Percentiles rank a stretch among this genome's conserved stretches.
Evolutionary conservation across 2,888 invertebrate species (phyloP).

Genomic region (Scelioninae gen. 2): DNA sequence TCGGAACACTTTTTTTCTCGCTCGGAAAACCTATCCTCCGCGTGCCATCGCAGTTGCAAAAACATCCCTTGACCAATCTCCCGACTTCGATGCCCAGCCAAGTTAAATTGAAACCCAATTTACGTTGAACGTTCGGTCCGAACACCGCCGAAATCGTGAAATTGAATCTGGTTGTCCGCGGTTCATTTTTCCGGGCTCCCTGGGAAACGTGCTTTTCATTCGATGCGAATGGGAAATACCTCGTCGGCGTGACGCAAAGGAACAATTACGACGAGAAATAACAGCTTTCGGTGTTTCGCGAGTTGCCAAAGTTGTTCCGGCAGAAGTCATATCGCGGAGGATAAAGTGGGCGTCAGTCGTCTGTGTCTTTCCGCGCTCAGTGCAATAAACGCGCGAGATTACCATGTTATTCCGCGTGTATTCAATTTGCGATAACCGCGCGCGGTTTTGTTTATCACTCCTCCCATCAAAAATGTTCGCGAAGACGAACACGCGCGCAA

Average conservation of each 20-base stretch:
- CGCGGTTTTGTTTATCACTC: not conserved
- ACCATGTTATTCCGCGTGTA: slow-evolving; percentile 8
- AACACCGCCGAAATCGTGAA: slow-evolving; percentile 21
- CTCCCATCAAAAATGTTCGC: not conserved
- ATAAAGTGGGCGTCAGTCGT: slow-evolving; percentile 55
- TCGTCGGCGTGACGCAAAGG: slow-evolving; percentile 56
- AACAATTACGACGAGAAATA: slow-evolving; percentile 65
- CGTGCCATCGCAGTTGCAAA: slow-evolving; percentile 9
- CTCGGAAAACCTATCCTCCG: not conserved
- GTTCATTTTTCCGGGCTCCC: slow-evolving; percentile 19
- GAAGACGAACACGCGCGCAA: not conserved
- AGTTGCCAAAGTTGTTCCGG: slow-evolving; percentile 55
- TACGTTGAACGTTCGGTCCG: not conserved
- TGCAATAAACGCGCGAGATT: slow-evolving; percentile 30
- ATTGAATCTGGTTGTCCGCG: slow-evolving; percentile 15
- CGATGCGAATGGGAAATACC: slow-evolving; percentile 49
- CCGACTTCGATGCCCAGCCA: slow-evolving; percentile 1
- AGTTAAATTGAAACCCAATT: slow-evolving; percentile 12
- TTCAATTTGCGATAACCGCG: slow-evolving; percentile 2
- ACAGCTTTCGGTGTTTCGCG: slow-evolving; percentile 62
- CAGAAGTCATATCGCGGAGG: slow-evolving; percentile 47
- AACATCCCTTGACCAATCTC: slow-evolving; percentile 1
- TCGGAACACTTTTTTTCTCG: slow-evolving; percentile 7
- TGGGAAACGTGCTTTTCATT: slow-evolving; percentile 29
- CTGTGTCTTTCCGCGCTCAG: slow-evolving; percentile 27